Conservation (phyloP, 1,140 invertebrate species). For the Drosophila yakuba region DNA sequence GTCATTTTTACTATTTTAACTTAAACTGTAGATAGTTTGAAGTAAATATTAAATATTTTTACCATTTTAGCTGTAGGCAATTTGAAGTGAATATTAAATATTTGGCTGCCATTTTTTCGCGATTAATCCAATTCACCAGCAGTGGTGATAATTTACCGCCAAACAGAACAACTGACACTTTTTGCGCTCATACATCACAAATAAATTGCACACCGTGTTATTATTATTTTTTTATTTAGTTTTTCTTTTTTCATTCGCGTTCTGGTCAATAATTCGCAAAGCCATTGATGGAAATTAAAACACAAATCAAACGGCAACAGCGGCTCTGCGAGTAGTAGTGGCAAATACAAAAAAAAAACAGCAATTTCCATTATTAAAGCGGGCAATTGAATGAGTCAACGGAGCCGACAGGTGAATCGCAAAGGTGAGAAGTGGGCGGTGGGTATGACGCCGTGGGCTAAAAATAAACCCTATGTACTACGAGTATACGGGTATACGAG, state of each 20-base stretch:
- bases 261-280: conserved; percentile 70
- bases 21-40: no score
- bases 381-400: conserved; percentile 57
- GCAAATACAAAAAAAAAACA: neutral
- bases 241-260: conserved; percentile 16
- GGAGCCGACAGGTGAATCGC: conserved; percentile 43
- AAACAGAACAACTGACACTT: conserved; percentile 14
- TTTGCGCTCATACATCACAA: conserved; percentile 8
- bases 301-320: conserved; percentile 41
- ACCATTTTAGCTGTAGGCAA: neutral
- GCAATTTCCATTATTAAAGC: conserved; percentile 12
- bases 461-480: conserved; percentile 52
- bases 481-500: no score
- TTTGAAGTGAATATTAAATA: neutral
- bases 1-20: neutral
- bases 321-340: neutral
- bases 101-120: neutral
- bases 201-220: conserved; percentile 3
- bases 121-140: neutral
- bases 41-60: no score
- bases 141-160: conserved; percentile 3
- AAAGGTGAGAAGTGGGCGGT: conserved; percentile 11
- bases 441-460: conserved; percentile 27
- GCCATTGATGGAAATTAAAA: conserved; percentile 58
- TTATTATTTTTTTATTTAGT: neutral